Percentiles rank a stretch among this genome's conserved stretches.
Evolutionary conservation across 2,113 vertebrate species (phyloP).

Genomic region (Mustelus asterias): DNA sequence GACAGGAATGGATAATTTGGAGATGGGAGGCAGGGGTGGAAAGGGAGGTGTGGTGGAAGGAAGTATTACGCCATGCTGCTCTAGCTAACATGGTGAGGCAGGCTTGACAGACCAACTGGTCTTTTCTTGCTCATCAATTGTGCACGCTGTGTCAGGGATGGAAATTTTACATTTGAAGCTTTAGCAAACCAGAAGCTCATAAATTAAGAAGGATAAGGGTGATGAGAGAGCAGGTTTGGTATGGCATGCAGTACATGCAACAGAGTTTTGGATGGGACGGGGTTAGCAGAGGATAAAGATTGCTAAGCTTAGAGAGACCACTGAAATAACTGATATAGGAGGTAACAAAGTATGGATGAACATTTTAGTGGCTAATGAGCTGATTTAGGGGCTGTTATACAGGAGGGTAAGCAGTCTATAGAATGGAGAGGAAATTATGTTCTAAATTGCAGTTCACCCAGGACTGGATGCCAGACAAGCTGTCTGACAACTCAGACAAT

Average conservation of each 20-base stretch:
- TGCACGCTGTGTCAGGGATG: background rate
- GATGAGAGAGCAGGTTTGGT: background rate
- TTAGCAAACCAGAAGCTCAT: background rate
- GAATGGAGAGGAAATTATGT: background rate
- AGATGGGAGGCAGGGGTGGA: too few species aligned
- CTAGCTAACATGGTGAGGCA: too few species aligned
- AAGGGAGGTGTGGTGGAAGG: too few species aligned
- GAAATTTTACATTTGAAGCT: background rate
- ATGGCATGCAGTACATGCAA: background rate
- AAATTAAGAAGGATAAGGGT: background rate
- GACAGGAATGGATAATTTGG: background rate
- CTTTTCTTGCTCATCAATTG: background rate
- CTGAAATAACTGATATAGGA: background rate
- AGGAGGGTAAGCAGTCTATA: background rate
- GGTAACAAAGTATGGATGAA: background rate
- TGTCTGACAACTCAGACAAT: background rate
- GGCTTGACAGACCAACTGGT: background rate
- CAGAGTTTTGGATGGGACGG: background rate
- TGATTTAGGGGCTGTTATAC: background rate
- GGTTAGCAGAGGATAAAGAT: background rate
- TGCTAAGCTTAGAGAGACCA: background rate
- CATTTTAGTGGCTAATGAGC: background rate
- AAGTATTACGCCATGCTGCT: too few species aligned
- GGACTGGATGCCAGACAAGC: background rate
- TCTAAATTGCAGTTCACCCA: background rate